Base-by-base conservation (phyloP, 2,888 invertebrate genomes). In the Ormia ochracea region DNA sequence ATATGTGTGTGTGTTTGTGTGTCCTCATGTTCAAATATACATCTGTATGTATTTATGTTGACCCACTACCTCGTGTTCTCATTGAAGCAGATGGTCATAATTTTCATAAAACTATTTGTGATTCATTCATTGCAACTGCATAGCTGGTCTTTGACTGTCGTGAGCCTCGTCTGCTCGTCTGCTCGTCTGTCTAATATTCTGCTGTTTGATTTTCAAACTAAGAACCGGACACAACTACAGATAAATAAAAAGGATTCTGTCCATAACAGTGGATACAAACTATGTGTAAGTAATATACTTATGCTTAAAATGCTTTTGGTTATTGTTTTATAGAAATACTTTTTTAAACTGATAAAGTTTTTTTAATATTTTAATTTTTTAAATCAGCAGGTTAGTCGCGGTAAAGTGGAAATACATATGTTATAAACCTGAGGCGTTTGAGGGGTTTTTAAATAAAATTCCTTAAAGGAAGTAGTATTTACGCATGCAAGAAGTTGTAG, bases 21-120 rank as follows among this genome's bases (percentile, higher is more conserved):
- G 21, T 50, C 31, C 6, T 6, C 33, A 17, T 28, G 48, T 48
- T 48, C 41, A 23, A 26, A 43, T 59, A 69, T 74, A 65, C 36
- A 54, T 61, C 61, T 76, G 69, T 61, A 66, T 69, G 76, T 48
- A 63, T 76, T 69, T 76, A 48, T 63, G 61, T 54, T 76, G 61
- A 66, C 38, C 75, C 54, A 72, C 72, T 68, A 75, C 65, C 75
- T 76, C 69, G 21, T 76, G 54, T 63, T 61, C 76, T 48, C 61
- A 68, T 63, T 69, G 61, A 75, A 80, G 54, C 80, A 80, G 72
- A 80, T 80, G 80, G 66, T 80, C 80, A 80, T 75, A 76, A 80
- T 76, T 80, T 76, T 54, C 26, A 31, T 41, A 66, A 61, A 80
- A 72, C 61, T 70, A 38, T 75, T 43, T 74, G 45, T 73, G 63